phyloP scores from a whole-genome alignment of 2,888 invertebrate species.

The Drosophila neutralis region DNA sequence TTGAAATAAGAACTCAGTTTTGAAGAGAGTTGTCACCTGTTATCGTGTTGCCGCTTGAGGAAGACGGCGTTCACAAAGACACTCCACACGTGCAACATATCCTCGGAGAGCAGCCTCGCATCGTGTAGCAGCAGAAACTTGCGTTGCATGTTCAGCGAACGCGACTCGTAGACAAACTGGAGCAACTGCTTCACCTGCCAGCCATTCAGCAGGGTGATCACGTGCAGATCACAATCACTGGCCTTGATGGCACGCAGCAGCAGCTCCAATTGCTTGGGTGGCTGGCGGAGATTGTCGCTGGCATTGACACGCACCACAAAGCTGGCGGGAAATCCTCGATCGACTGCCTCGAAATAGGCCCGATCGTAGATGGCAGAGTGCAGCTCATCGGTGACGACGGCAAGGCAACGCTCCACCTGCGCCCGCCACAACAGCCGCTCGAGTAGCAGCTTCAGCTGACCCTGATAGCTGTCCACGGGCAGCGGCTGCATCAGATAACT shows the following conservation, averaged over 20 bases:
- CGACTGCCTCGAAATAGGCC: constrained; percentile 62
- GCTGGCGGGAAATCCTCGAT: constrained; percentile 45
- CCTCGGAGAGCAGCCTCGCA: constrained; percentile 87
- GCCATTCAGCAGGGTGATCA: constrained; percentile 90
- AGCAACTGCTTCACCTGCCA: constrained; percentile 88
- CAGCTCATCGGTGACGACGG: constrained; percentile 81
- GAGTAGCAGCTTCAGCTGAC: constrained; percentile 59
- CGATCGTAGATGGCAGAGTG: constrained; percentile 73
- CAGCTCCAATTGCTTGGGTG: constrained; percentile 87
- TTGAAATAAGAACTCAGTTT: not conserved
- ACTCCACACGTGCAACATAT: constrained; percentile 91
- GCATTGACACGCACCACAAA: constrained; percentile 87
- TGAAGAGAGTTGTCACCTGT: constrained; percentile 33
- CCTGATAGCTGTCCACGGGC: constrained; percentile 51
- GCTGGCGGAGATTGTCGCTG: constrained; percentile 88
- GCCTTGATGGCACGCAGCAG: constrained; percentile 87
- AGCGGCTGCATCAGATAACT: not conserved
- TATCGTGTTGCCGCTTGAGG: constrained; percentile 85
- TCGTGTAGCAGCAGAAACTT: constrained; percentile 90
- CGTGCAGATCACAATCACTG: constrained; percentile 89
- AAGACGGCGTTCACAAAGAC: constrained; percentile 91
- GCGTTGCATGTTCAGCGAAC: constrained; percentile 89
- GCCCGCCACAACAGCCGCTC: constrained; percentile 57
- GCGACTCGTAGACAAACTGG: constrained; percentile 89
- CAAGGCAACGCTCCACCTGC: constrained; percentile 79